phyloP scores from a whole-genome alignment of 2,888 invertebrate species.

The Mellilla xanthometata region DNA sequence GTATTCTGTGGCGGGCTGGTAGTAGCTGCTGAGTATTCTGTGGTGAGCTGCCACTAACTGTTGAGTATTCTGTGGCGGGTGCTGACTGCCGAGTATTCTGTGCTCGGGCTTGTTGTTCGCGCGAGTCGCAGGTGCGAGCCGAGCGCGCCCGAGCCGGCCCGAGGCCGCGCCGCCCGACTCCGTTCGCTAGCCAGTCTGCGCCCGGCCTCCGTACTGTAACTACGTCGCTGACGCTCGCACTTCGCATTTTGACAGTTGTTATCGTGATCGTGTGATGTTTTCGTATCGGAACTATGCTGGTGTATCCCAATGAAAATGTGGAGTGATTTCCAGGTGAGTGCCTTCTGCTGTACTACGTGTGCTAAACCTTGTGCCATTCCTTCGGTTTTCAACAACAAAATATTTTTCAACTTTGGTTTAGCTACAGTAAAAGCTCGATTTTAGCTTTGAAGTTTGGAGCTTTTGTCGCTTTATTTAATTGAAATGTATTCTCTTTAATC shows the following conservation, averaged over 20 bases:
- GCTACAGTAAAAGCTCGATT: too few relatives aligned
- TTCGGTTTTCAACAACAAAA: constrained; percentile 35
- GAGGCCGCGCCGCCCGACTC: constrained; percentile 44
- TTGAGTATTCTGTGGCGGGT: constrained; percentile 54
- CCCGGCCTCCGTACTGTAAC: constrained; percentile 66
- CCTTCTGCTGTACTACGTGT: constrained; percentile 8
- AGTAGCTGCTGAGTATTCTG: neutral
- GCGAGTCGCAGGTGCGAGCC: constrained; percentile 57
- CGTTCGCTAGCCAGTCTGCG: constrained; percentile 65
- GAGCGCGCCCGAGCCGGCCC: constrained; percentile 39
- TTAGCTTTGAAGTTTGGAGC: too few relatives aligned
- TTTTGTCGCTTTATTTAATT: neutral
- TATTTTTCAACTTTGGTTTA: constrained; percentile 23
- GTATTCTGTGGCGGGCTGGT: neutral
- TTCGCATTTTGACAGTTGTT: constrained; percentile 79
- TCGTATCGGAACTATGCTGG: constrained; percentile 78
- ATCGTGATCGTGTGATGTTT: constrained; percentile 81
- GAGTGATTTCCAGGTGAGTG: constrained; percentile 81
- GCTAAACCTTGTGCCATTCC: constrained; percentile 31
- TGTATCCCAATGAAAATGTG: constrained; percentile 82
- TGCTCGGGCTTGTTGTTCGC: constrained; percentile 36
- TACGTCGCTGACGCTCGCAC: constrained; percentile 67
- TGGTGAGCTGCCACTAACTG: neutral
- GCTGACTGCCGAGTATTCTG: too few relatives aligned
- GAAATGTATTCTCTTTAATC: too few relatives aligned